These are phyloP conservation scores for Phoxinus phoxinus DNA, from an alignment of 2,113 vertebrate genomes.

Conservation along the genomic window DNA sequence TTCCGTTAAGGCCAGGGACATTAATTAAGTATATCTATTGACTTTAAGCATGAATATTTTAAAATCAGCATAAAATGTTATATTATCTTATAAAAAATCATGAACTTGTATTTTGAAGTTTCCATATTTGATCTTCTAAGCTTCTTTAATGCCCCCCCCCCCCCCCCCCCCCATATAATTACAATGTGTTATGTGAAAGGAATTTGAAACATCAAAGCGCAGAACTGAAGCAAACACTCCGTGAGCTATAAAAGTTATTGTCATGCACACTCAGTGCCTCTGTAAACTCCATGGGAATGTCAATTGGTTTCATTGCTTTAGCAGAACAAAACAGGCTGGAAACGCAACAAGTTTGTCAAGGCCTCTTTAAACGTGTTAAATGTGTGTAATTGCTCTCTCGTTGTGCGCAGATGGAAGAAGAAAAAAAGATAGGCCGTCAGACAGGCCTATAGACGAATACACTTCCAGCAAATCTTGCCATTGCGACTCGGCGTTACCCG, in stretches of 20 bases:
- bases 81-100: neutral
- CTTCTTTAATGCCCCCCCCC: neutral
- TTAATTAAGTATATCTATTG: neutral
- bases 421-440: neutral
- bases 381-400: constrained; percentile 24
- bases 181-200: neutral
- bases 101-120: neutral
- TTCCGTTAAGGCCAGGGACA: neutral
- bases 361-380: constrained; percentile 15
- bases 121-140: constrained; percentile 25
- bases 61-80: neutral
- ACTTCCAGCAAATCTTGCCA: constrained; percentile 21
- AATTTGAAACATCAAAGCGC: constrained; percentile 9
- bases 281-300: constrained; percentile 31
- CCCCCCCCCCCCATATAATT: neutral
- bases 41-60: neutral
- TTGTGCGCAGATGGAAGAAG: neutral
- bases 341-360: constrained; percentile 30
- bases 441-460: neutral
- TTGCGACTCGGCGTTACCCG: neutral
- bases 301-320: constrained; percentile 20
- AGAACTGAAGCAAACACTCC: constrained; percentile 1
- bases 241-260: constrained; percentile 39
- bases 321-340: constrained; percentile 16
- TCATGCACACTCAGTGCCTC: constrained; percentile 9